Percentiles rank a stretch among this genome's conserved stretches.
phyloP scores from a whole-genome alignment of 2,888 invertebrate species.

The Eutolmus rufibarbis region DNA sequence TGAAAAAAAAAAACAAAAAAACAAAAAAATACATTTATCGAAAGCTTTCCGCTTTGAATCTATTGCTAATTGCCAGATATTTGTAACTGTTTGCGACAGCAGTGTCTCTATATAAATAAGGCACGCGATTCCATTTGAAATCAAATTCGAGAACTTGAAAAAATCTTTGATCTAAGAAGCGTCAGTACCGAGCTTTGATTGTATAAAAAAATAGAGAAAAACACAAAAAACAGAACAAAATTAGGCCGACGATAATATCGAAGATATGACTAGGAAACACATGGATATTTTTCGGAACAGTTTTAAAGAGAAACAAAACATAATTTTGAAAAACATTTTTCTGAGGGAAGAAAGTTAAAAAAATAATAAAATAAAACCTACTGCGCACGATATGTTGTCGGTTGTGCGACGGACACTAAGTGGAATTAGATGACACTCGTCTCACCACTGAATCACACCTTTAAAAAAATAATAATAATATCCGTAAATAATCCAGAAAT shows the following conservation, averaged over 20 bases:
- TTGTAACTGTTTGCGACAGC: slow-evolving; percentile 35
- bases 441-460: not conserved
- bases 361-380: not conserved
- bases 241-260: slow-evolving; percentile 5
- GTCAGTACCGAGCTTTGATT: slow-evolving; percentile 29
- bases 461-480: not conserved
- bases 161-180: not conserved
- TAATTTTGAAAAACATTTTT: slow-evolving; percentile 29
- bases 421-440: slow-evolving; percentile 33
- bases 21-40: slow-evolving; percentile 2
- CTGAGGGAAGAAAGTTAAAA: not conserved
- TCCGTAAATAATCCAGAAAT: slow-evolving; percentile 12
- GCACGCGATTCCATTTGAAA: not conserved
- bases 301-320: slow-evolving; percentile 17
- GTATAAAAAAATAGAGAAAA: not conserved
- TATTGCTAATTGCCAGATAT: slow-evolving; percentile 36
- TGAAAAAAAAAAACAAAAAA: not conserved
- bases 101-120: slow-evolving; percentile 12
- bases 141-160: not conserved
- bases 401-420: not conserved
- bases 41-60: slow-evolving; percentile 30
- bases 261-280: not conserved
- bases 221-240: not conserved
- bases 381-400: not conserved
- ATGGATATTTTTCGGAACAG: slow-evolving; percentile 36